These are phyloP conservation scores for Pristis pectinata DNA, from an alignment of 2,797 vertebrate genomes.

Conservation along the genomic window DNA sequence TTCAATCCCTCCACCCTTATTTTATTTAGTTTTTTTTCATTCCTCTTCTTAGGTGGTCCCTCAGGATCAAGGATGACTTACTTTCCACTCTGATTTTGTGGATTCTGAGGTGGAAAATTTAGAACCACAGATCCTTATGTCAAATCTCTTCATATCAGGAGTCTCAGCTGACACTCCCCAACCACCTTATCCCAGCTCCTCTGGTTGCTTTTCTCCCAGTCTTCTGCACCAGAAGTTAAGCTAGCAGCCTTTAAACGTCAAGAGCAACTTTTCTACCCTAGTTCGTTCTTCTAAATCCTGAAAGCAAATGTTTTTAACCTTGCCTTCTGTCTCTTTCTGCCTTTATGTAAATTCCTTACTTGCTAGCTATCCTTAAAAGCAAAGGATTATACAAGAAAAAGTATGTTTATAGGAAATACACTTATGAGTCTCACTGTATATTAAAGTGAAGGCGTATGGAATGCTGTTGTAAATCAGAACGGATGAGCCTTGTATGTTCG, in stretches of 20 bases:
- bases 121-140: no score
- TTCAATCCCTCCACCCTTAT: neutral
- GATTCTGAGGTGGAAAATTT: no score
- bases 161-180: no score
- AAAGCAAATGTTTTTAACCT: neutral
- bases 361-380: neutral
- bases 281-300: neutral
- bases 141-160: no score
- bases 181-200: neutral
- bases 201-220: neutral
- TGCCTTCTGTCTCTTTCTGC: neutral
- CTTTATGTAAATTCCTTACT: neutral
- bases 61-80: no score
- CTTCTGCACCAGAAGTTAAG: neutral
- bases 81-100: no score
- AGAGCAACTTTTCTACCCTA: neutral
- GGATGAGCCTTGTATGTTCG: neutral
- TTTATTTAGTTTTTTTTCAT: neutral
- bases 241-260: neutral
- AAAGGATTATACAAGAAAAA: constrained; percentile 10
- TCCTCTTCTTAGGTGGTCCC: no score
- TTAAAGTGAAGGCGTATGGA: neutral
- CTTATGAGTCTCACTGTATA: neutral
- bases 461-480: neutral
- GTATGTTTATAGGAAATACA: neutral